Conservation (phyloP, 2,797 vertebrate genomes). For the Epinephelus coioides region DNA sequence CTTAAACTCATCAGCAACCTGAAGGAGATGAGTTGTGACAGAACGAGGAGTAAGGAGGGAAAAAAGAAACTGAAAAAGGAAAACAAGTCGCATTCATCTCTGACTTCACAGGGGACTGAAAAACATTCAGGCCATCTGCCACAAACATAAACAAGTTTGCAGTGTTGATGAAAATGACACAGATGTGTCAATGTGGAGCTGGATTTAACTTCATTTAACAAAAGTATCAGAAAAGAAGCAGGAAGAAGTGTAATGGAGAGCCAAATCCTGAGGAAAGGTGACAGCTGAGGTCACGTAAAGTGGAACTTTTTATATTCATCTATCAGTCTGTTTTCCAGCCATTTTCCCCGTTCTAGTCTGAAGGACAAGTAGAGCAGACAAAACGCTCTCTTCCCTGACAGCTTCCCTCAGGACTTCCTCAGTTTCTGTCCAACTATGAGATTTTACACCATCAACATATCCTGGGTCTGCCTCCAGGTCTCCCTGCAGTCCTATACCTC, state of each 20-base stretch:
- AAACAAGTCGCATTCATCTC: constrained; percentile 49
- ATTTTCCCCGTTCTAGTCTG: background rate
- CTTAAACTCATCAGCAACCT: constrained; percentile 56
- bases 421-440: background rate
- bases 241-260: background rate
- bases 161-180: constrained; percentile 36
- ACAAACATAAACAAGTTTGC: constrained; percentile 32
- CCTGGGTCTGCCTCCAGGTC: background rate
- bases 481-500: background rate
- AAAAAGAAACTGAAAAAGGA: constrained; percentile 17
- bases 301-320: background rate
- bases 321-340: background rate
- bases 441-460: background rate
- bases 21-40: constrained; percentile 57
- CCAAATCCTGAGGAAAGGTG: background rate
- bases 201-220: constrained; percentile 15
- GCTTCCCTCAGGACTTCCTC: background rate
- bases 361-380: background rate
- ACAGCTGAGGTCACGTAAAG: constrained; percentile 13
- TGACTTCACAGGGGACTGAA: constrained; percentile 22
- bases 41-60: constrained; percentile 33
- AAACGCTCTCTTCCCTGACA: background rate
- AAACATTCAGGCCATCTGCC: constrained; percentile 53
- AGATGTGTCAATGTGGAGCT: constrained; percentile 12
- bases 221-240: background rate